These are phyloP conservation scores for Beroe ovata DNA, from an alignment of 37 sponge, comb jelly and placozoan species.

Conservation along the genomic window DNA sequence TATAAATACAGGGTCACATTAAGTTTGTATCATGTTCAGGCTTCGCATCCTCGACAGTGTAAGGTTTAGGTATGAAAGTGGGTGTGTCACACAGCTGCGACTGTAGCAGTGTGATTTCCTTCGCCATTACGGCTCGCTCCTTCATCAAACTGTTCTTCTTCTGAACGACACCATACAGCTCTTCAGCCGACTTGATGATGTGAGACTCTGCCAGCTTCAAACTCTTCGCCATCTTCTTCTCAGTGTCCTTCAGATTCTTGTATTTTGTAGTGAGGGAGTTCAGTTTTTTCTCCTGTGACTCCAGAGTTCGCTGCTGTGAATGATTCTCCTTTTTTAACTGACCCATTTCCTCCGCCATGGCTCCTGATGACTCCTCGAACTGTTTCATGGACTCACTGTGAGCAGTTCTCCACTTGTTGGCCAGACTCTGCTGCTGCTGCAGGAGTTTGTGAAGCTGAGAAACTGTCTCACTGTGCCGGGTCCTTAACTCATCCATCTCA, in stretches of 20 bases:
- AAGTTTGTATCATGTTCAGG: neutral
- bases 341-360: constrained; percentile 2
- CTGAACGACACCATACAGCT: constrained; percentile 53
- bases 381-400: constrained; percentile 46
- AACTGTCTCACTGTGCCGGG: constrained; percentile 59
- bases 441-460: constrained; percentile 27
- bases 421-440: constrained; percentile 51
- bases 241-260: constrained; percentile 46
- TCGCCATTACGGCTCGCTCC: constrained; percentile 62
- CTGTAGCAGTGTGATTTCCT: constrained; percentile 33
- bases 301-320: neutral
- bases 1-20: too few species aligned
- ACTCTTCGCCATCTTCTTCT: constrained; percentile 59
- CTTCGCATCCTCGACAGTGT: neutral
- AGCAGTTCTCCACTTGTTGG: constrained; percentile 53
- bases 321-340: neutral
- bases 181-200: constrained; percentile 58
- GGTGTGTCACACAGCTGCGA: constrained; percentile 46
- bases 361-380: constrained; percentile 43
- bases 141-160: constrained; percentile 52
- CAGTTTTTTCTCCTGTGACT: constrained; percentile 15
- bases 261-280: neutral
- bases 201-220: constrained; percentile 57
- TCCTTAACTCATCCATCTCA: constrained; percentile 48
- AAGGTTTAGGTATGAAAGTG: constrained; percentile 15